Percentiles rank a stretch among this genome's conserved stretches.
Evolutionary conservation across 2,797 vertebrate species (phyloP).

Genomic region (Anguilla obscura): DNA sequence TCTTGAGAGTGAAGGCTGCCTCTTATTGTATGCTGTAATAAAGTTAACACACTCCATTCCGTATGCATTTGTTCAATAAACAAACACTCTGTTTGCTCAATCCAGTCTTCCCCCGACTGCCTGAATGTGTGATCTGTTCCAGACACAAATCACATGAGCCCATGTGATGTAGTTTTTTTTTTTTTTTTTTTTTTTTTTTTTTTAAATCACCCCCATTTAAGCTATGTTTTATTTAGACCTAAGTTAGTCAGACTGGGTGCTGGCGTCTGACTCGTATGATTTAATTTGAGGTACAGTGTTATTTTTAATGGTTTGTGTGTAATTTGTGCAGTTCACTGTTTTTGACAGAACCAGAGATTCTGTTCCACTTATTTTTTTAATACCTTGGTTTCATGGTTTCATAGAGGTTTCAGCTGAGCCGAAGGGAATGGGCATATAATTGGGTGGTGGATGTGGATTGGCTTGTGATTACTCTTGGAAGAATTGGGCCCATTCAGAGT

Average conservation of each 20-base stretch:
- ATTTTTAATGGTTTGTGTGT: not conserved
- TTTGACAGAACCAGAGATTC: not conserved
- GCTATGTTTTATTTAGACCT: not conserved
- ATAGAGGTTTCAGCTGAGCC: not conserved
- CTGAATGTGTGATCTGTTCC: constrained; percentile 2
- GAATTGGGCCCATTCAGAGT: not conserved
- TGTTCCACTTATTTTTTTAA: not conserved
- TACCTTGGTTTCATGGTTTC: not conserved
- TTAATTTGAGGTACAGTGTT: not conserved
- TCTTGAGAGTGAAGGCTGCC: constrained; percentile 36
- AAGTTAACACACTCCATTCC: constrained; percentile 34
- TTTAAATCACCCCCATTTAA: not conserved
- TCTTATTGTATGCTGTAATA: constrained; percentile 32
- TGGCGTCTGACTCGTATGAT: not conserved
- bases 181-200: no score
- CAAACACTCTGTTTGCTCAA: constrained; percentile 34
- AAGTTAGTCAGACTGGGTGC: not conserved
- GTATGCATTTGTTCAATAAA: constrained; percentile 32
- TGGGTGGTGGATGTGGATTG: not conserved
- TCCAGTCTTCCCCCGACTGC: constrained; percentile 4
- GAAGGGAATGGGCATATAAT: not conserved
- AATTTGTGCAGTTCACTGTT: not conserved
- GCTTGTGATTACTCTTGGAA: constrained; percentile 1
- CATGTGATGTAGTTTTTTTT: not conserved
- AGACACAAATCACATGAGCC: not conserved